A percentile compares a stretch with the other conserved stretches of the same genome.
These are phyloP conservation scores for Umimayanthus kanabou DNA, from an alignment of 92 coral and sea anemone genomes.

Conservation along the genomic window DNA sequence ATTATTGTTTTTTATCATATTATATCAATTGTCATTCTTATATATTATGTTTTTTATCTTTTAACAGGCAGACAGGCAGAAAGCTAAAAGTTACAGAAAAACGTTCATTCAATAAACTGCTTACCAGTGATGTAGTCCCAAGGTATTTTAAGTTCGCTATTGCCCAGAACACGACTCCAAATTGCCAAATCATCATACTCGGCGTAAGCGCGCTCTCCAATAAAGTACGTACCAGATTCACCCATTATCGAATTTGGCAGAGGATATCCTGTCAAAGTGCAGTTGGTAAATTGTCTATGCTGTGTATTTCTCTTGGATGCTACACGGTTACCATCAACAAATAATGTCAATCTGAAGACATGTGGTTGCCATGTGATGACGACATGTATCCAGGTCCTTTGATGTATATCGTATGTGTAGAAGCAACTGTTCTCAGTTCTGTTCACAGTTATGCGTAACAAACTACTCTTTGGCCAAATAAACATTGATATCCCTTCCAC, in stretches of 20 bases:
- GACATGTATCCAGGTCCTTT: constrained; percentile 4
- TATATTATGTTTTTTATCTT: neutral
- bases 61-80: neutral
- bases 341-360: neutral
- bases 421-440: neutral
- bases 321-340: neutral
- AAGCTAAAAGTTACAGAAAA: neutral
- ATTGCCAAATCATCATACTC: constrained; percentile 61
- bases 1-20: neutral
- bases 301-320: too few relatives aligned
- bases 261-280: constrained; percentile 22
- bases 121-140: constrained; percentile 48
- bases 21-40: neutral
- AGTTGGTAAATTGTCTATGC: neutral
- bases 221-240: constrained; percentile 14
- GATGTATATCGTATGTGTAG: neutral
- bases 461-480: neutral
- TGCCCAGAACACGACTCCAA: constrained; percentile 40
- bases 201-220: constrained; percentile 23
- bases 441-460: neutral
- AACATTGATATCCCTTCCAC: constrained; percentile 43
- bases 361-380: constrained; percentile 29
- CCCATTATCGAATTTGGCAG: neutral
- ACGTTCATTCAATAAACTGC: neutral
- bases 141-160: neutral